Evolutionary conservation across 2,797 vertebrate species (phyloP).

Genomic region (Catamblyrhynchus diadema): DNA sequence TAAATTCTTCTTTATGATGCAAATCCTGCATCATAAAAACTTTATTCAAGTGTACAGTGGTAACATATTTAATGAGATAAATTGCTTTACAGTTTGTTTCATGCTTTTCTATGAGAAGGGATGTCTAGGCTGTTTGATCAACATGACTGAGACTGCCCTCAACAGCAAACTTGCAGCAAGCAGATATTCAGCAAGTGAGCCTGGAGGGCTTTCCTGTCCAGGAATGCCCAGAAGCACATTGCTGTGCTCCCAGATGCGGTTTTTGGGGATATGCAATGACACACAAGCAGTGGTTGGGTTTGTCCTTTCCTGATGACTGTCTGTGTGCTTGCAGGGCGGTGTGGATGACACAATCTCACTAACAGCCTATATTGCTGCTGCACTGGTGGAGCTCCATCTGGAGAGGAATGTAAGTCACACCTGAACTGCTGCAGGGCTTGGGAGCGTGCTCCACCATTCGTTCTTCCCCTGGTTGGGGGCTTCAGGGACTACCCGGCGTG

Average conservation of each 20-base stretch:
- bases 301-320: background rate
- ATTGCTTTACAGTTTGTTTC: background rate
- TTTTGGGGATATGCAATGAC: background rate
- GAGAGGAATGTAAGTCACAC: conserved; percentile 42
- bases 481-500: background rate
- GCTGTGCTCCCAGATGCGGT: background rate
- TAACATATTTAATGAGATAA: background rate
- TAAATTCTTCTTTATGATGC: background rate
- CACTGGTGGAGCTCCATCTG: conserved; percentile 18
- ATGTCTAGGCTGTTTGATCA: background rate
- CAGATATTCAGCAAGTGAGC: background rate
- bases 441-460: background rate
- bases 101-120: background rate
- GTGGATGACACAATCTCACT: conserved; percentile 43
- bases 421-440: background rate
- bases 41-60: background rate
- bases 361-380: conserved; percentile 45
- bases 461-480: background rate
- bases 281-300: background rate
- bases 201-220: background rate
- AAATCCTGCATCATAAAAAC: background rate
- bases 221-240: background rate
- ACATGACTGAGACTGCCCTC: background rate
- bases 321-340: conserved; percentile 34
- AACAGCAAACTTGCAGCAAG: background rate